Base-by-base conservation (phyloP, 2,113 vertebrate species). In the Acrocephalus kingi region DNA sequence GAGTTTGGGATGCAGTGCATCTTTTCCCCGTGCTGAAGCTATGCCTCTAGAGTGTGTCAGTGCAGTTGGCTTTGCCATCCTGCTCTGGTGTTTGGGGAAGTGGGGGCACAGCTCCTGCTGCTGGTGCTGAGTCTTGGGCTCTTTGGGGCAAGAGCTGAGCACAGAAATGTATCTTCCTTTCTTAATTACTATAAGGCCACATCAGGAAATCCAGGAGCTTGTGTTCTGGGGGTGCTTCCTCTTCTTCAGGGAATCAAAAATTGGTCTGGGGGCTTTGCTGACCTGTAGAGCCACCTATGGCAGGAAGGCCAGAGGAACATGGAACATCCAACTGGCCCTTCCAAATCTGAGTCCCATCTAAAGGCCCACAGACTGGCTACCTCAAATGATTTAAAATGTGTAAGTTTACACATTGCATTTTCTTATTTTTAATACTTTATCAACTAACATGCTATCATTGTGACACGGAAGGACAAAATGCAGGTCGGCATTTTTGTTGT, bases 71-170 rank as follows among this genome's bases (percentile, higher is more conserved):
- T 84, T 64, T 89, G 73, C 76, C 1, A 2, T 13, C 22, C 21
- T 0, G 0, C 64, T 1, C 0, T 15, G 61, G 2, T 5, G 14
- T 3, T 8, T 33, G 52, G 71, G 33, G 7, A 12, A 1, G 17
- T 0, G 30, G 6, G 25, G 64, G 39, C 46, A 12, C 5, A 2
- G n/a, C 52, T 64, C 21, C 43, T 2, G 1, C 25, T 28, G 55
- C 43, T 45, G 43, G 37, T 39, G 37, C 25, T 2, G 5, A 10
- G 8, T 35, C 4, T 0, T 9, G 33, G 33, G 23, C 37, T 27
- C 46, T 33, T 6, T 13, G 51, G 54, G 25, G 22, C 22, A 22
- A 21, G 28, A 15, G 46, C 68, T 11, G 63, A 66, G 48, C 9
- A 3, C 41, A 52, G 62, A 51, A 93, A 59, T 30, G 39, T 31